Evolutionary conservation across 2,113 vertebrate genomes (phyloP).

Genomic region (Nycticryphes semicollaris): DNA sequence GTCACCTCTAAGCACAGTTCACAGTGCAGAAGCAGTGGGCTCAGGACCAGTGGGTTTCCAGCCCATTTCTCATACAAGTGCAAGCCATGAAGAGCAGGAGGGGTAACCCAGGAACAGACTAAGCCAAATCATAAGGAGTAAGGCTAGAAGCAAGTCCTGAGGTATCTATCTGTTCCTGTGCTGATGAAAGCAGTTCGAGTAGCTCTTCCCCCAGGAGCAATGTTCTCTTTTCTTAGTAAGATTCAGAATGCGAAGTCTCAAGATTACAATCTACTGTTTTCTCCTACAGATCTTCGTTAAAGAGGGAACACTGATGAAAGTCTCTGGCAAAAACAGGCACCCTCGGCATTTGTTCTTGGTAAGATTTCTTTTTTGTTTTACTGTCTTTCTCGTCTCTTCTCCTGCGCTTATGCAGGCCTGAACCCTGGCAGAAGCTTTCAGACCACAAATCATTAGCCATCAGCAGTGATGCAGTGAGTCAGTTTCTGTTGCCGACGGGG

Average conservation of each 20-base stretch:
- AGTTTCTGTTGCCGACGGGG: background rate
- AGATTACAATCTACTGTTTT: slow-evolving; percentile 12
- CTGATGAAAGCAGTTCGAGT: background rate
- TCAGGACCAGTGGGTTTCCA: background rate
- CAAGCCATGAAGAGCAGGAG: background rate
- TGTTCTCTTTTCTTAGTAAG: background rate
- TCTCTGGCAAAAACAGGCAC: slow-evolving; percentile 85
- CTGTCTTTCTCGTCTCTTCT: background rate
- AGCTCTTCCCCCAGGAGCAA: background rate
- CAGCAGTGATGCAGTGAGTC: background rate
- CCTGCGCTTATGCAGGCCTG: background rate
- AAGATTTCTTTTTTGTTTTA: slow-evolving; percentile 46
- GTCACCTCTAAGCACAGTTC: background rate
- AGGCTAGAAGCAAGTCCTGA: background rate
- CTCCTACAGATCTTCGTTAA: slow-evolving; percentile 89
- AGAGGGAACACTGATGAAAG: slow-evolving; percentile 95
- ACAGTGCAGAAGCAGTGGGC: background rate
- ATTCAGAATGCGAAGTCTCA: background rate
- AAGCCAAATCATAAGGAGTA: background rate
- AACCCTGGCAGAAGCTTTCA: background rate
- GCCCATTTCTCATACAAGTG: background rate
- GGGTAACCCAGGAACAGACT: background rate
- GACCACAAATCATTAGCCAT: background rate
- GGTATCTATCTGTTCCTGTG: background rate
- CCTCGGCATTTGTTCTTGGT: slow-evolving; percentile 97